Percentiles rank a stretch among this genome's conserved stretches.
These are phyloP conservation scores for Myocastor coypus DNA, from an alignment of 2,113 vertebrate genomes.

Conservation along the genomic window DNA sequence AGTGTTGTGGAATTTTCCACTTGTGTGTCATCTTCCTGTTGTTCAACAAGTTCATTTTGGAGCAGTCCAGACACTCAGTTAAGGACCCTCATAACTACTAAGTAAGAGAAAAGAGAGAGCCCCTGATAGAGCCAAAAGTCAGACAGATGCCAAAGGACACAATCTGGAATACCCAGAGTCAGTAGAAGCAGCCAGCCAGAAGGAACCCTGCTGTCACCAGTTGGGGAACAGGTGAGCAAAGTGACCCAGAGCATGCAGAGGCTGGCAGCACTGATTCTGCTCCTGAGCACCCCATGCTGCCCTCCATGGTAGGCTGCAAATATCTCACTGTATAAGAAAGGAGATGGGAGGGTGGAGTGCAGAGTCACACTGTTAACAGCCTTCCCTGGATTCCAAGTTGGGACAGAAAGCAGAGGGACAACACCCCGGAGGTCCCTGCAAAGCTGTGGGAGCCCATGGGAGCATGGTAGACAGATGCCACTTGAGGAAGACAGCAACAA, in stretches of 20 bases:
- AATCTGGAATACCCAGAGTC: not conserved
- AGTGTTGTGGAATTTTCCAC: not conserved
- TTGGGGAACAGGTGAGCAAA: not conserved
- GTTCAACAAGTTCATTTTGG: not conserved
- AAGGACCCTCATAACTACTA: not conserved
- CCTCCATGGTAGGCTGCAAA: not conserved
- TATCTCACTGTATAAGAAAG: not conserved
- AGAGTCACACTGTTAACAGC: too few species aligned
- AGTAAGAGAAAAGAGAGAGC: not conserved
- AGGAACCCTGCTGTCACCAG: not conserved
- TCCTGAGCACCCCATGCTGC: fast-evolving
- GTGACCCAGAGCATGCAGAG: not conserved
- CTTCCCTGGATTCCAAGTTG: not conserved
- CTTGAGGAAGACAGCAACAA: not conserved
- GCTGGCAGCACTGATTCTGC: too few species aligned
- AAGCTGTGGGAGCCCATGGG: not conserved
- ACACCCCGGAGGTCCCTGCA: too few species aligned
- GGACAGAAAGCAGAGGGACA: not conserved
- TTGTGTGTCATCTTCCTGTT: not conserved
- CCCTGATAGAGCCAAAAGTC: not conserved
- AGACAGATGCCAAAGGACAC: not conserved
- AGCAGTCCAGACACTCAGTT: not conserved
- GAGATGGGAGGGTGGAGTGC: not conserved
- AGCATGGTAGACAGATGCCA: not conserved
- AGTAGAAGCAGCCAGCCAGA: too few species aligned